These are phyloP conservation scores for Drosophila ogumai DNA, from an alignment of 1,140 invertebrate species.

Conservation along the genomic window DNA sequence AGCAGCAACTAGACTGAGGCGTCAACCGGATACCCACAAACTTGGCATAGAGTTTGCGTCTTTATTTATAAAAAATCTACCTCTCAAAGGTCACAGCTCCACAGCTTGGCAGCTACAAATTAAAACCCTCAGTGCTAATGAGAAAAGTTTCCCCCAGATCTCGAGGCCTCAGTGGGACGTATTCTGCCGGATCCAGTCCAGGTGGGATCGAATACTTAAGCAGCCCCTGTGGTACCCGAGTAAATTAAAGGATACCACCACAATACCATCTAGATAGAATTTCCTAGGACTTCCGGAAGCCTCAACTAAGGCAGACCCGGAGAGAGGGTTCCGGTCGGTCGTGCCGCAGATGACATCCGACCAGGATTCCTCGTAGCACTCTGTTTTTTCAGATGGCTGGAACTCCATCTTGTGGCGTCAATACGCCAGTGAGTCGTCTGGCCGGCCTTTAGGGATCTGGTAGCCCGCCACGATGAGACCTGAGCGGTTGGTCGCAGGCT, in stretches of 20 bases:
- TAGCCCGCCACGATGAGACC: conserved; percentile 3
- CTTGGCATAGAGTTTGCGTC: conserved; percentile 14
- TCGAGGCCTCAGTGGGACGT: neutral
- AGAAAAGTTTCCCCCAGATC: conserved; percentile 26
- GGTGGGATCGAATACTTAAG: neutral
- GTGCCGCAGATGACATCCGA: conserved; percentile 9
- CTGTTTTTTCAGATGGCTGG: neutral
- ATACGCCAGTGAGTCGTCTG: neutral
- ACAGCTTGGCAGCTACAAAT: conserved; percentile 21
- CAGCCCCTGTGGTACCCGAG: neutral
- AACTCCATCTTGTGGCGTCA: conserved; percentile 1
- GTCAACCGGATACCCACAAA: conserved; percentile 29
- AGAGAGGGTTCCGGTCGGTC: neutral
- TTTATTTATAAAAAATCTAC: conserved; percentile 37
- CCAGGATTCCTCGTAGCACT: neutral
- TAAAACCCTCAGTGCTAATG: conserved; percentile 24
- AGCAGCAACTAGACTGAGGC: conserved; percentile 40
- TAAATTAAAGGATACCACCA: neutral
- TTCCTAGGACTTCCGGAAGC: neutral
- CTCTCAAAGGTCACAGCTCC: conserved; percentile 19
- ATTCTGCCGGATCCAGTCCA: conserved; percentile 11
- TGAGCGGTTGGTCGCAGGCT: neutral
- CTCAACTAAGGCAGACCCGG: conserved; percentile 3
- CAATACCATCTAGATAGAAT: conserved; percentile 3
- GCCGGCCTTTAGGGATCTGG: neutral